phyloP scores from a whole-genome alignment of 2,888 invertebrate species.

The Mamestra brassicae region DNA sequence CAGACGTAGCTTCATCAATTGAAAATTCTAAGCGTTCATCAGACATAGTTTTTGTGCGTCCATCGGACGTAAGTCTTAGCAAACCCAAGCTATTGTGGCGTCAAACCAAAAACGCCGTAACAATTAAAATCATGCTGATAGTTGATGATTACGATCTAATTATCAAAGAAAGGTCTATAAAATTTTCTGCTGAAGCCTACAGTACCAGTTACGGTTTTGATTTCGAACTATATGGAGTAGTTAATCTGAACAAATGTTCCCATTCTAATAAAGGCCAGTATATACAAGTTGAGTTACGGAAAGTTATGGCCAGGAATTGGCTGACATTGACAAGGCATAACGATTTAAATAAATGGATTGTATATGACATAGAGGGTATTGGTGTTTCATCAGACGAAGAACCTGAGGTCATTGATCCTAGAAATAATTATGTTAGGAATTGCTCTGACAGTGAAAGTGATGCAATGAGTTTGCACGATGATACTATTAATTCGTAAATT shows the following conservation, averaged over 20 bases:
- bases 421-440: slow-evolving; percentile 67
- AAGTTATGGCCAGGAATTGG: slow-evolving; percentile 81
- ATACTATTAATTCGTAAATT: slow-evolving; percentile 28
- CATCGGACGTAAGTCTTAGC: slow-evolving; percentile 41
- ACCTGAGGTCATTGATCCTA: slow-evolving; percentile 50
- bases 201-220: slow-evolving; percentile 80
- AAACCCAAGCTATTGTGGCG: slow-evolving; percentile 83
- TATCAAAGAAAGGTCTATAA: slow-evolving; percentile 73
- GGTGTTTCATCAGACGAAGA: slow-evolving; percentile 82
- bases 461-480: slow-evolving; percentile 64
- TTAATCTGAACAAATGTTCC: slow-evolving; percentile 70
- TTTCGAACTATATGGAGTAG: slow-evolving; percentile 82
- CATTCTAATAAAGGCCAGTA: slow-evolving; percentile 83
- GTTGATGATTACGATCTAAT: slow-evolving; percentile 78
- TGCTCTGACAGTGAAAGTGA: slow-evolving; percentile 70
- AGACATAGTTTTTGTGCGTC: background rate
- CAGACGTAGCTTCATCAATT: background rate
- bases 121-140: slow-evolving; percentile 81
- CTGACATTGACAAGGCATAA: slow-evolving; percentile 74
- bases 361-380: slow-evolving; percentile 81
- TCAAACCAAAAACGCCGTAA: slow-evolving; percentile 76
- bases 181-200: slow-evolving; percentile 75
- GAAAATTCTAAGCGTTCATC: slow-evolving; percentile 49
- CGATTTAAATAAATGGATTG: slow-evolving; percentile 79
- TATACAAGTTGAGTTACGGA: slow-evolving; percentile 78